Percentiles rank a stretch among this genome's conserved stretches.
Evolutionary conservation across 2,113 vertebrate species (phyloP).

Genomic region (Helogale parvula): DNA sequence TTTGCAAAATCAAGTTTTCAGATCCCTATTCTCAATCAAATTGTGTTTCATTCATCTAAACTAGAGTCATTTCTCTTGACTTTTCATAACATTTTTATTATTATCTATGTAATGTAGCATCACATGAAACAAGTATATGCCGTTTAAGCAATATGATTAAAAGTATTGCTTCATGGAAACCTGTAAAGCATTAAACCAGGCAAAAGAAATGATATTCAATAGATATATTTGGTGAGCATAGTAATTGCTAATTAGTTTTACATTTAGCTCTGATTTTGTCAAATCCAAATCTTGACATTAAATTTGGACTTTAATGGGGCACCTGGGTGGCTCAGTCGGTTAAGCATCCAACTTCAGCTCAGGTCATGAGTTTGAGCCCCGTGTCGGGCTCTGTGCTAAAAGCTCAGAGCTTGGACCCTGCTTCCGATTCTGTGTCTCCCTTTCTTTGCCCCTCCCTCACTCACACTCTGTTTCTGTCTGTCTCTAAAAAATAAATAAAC

Average conservation of each 20-base stretch:
- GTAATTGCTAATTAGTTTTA: conserved; percentile 14
- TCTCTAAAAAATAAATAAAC: no score
- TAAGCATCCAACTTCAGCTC: no score
- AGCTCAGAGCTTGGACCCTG: no score
- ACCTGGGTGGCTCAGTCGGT: no score
- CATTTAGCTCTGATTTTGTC: not conserved
- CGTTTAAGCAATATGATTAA: not conserved
- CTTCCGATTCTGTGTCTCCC: no score
- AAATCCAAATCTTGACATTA: conserved; percentile 20
- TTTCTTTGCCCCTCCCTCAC: no score
- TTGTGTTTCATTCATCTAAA: conserved; percentile 13
- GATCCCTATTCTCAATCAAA: conserved; percentile 42
- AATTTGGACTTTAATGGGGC: not conserved
- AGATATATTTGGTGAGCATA: not conserved
- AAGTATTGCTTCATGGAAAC: not conserved
- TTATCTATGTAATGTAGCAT: not conserved
- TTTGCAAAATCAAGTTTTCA: conserved; percentile 46
- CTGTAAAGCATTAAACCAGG: not conserved
- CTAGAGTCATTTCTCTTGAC: not conserved
- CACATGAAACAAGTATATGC: not conserved
- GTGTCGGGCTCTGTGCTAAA: no score
- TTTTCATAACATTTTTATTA: conserved; percentile 46
- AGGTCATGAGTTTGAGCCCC: no score
- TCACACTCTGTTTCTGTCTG: no score
- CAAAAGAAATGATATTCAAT: not conserved